phyloP scores from a whole-genome alignment of 2,113 vertebrate genomes.

The Ammodytes dubius region DNA sequence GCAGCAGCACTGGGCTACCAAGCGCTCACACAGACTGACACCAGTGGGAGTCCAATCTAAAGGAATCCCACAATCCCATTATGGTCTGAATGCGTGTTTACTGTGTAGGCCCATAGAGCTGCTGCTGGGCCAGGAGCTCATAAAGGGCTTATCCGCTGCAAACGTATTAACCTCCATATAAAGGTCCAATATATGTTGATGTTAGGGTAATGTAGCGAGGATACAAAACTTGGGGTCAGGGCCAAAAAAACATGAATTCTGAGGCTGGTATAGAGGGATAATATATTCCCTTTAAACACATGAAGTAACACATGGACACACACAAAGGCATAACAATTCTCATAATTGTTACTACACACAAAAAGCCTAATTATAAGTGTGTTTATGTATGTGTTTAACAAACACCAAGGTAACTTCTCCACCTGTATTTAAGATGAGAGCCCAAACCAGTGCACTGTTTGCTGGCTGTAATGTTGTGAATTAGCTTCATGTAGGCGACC shows the following conservation, averaged over 20 bases:
- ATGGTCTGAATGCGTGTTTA: constrained; percentile 48
- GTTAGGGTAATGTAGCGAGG: constrained; percentile 43
- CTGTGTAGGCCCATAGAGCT: background rate
- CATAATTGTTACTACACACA: background rate
- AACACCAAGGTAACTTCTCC: constrained; percentile 6
- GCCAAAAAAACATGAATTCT: constrained; percentile 30
- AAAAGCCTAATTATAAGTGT: constrained; percentile 17
- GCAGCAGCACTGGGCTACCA: constrained; percentile 37
- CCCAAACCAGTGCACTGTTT: constrained; percentile 35
- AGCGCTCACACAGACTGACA: constrained; percentile 23
- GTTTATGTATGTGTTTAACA: background rate
- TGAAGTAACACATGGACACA: constrained; percentile 28
- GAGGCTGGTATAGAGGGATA: constrained; percentile 4
- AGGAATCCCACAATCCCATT: constrained; percentile 71
- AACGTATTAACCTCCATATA: constrained; percentile 70
- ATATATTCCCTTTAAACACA: constrained; percentile 29
- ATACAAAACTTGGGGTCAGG: constrained; percentile 32
- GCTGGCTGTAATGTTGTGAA: constrained; percentile 67
- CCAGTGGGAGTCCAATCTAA: constrained; percentile 51
- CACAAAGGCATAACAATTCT: constrained; percentile 1
- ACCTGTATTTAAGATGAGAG: constrained; percentile 54
- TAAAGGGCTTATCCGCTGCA: constrained; percentile 58
- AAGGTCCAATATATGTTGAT: constrained; percentile 59
- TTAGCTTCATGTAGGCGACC: constrained; percentile 75
- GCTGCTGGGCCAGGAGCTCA: constrained; percentile 31